Percentiles rank a stretch among this genome's conserved stretches.
These are phyloP conservation scores for Gouania willdenowi DNA, from an alignment of 2,797 vertebrate genomes.

Conservation along the genomic window DNA sequence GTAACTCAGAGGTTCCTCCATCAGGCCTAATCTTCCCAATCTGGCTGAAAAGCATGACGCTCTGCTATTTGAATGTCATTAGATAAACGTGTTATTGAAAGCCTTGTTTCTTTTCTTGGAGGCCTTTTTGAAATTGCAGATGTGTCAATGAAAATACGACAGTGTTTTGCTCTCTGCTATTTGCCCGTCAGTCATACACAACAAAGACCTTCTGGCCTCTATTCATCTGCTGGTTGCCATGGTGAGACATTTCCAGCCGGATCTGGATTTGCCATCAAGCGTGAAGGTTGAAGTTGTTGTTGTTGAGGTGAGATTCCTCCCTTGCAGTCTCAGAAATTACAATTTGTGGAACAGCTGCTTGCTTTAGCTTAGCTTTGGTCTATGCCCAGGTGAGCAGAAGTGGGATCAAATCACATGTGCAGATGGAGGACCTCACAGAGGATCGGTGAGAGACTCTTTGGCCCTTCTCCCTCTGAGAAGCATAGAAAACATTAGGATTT, in stretches of 20 bases:
- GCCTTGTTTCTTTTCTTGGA: no score
- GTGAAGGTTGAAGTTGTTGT: constrained; percentile 83
- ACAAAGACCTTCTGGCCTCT: constrained; percentile 86
- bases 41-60: no score
- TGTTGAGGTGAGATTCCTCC: constrained; percentile 76
- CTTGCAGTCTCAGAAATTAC: neutral
- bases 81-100: no score
- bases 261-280: constrained; percentile 75
- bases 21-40: no score
- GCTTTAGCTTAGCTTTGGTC: neutral
- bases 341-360: neutral
- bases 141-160: no score
- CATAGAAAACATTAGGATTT: neutral
- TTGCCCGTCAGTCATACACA: constrained; percentile 81
- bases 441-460: constrained; percentile 63
- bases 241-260: constrained; percentile 79
- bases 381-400: constrained; percentile 71
- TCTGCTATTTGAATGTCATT: no score
- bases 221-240: constrained; percentile 91
- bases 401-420: constrained; percentile 79
- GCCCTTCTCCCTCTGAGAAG: neutral
- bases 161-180: constrained; percentile 29
- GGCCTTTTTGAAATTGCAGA: no score
- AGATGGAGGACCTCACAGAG: constrained; percentile 77
- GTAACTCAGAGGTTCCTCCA: no score